These are phyloP conservation scores for Ceratosolen fusciceps DNA, from an alignment of 1,140 invertebrate genomes.

Conservation along the genomic window DNA sequence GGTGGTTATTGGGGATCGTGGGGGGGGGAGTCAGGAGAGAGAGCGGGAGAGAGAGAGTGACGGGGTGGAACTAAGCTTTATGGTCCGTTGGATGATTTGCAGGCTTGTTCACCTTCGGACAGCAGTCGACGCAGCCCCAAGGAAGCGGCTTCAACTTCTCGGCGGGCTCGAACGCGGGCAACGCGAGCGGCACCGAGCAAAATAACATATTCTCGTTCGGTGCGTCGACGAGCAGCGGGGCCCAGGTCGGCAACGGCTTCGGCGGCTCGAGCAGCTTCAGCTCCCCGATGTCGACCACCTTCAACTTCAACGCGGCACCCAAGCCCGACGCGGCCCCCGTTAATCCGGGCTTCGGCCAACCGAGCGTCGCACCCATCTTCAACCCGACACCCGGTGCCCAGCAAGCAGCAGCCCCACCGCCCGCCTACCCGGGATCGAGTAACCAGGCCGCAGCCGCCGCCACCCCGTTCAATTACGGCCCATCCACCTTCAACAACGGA, in stretches of 20 bases:
- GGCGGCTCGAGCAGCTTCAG: slow-evolving; percentile 48
- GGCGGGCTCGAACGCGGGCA: slow-evolving; percentile 12
- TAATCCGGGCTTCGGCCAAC: slow-evolving; percentile 55
- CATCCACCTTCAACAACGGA: slow-evolving; percentile 41
- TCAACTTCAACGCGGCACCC: slow-evolving; percentile 61
- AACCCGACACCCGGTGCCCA: slow-evolving; percentile 51
- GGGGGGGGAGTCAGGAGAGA: no score
- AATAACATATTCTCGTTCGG: slow-evolving; percentile 57
- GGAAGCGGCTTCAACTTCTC: slow-evolving; percentile 39
- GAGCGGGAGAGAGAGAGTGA: no score
- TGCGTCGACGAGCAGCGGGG: slow-evolving; percentile 38
- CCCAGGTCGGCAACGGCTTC: slow-evolving; percentile 51
- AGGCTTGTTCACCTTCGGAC: slow-evolving; percentile 42
- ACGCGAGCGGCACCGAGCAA: background rate
- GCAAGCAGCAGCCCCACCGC: slow-evolving; percentile 52
- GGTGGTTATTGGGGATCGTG: no score
- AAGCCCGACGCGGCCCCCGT: slow-evolving; percentile 54
- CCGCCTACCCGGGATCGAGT: slow-evolving; percentile 54
- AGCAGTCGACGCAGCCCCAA: slow-evolving; percentile 19
- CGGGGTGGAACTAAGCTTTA: no score
- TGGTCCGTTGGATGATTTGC: background rate
- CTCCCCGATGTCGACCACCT: slow-evolving; percentile 41
- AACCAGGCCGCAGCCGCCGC: slow-evolving; percentile 43
- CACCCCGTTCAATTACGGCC: slow-evolving; percentile 61
- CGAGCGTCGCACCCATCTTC: slow-evolving; percentile 56